A percentile compares a stretch with the other conserved stretches of the same genome.
Evolutionary conservation across 2,113 vertebrate species (phyloP).

Genomic region (Pimephales promelas): DNA sequence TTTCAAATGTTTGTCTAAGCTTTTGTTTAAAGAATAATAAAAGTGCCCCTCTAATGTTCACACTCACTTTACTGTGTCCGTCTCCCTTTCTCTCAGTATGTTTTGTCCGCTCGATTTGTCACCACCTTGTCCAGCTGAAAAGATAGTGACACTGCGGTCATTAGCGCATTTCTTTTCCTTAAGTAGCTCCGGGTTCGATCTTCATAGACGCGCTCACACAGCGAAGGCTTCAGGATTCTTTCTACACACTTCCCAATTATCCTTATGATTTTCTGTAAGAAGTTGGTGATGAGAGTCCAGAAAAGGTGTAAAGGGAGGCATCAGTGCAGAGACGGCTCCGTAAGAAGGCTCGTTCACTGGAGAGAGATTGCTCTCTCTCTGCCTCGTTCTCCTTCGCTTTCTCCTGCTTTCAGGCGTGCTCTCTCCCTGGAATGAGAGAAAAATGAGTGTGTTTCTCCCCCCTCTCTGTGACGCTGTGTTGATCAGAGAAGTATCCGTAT

Average conservation of each 20-base stretch:
- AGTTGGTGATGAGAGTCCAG: slow-evolving; percentile 63
- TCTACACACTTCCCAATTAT: slow-evolving; percentile 77
- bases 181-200: slow-evolving; percentile 74
- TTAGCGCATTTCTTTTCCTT: slow-evolving; percentile 68
- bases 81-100: slow-evolving; percentile 37
- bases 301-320: slow-evolving; percentile 51
- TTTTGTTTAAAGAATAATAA: slow-evolving; percentile 59
- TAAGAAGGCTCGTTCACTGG: slow-evolving; percentile 41
- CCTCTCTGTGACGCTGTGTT: slow-evolving; percentile 62
- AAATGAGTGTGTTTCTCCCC: slow-evolving; percentile 44
- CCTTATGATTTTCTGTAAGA: slow-evolving; percentile 77
- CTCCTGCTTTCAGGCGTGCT: slow-evolving; percentile 53
- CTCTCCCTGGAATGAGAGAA: slow-evolving; percentile 58
- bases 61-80: slow-evolving; percentile 69
- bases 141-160: slow-evolving; percentile 67
- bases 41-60: slow-evolving; percentile 50
- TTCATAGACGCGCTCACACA: slow-evolving; percentile 60
- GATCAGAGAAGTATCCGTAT: slow-evolving; percentile 55
- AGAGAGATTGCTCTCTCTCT: slow-evolving; percentile 54
- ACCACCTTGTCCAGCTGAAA: slow-evolving; percentile 47
- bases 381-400: slow-evolving; percentile 42
- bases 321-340: slow-evolving; percentile 53
- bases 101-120: slow-evolving; percentile 64
- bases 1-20: slow-evolving; percentile 62
- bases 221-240: slow-evolving; percentile 77